phyloP scores from a whole-genome alignment of 2,888 invertebrate genomes.

The Mantis religiosa region DNA sequence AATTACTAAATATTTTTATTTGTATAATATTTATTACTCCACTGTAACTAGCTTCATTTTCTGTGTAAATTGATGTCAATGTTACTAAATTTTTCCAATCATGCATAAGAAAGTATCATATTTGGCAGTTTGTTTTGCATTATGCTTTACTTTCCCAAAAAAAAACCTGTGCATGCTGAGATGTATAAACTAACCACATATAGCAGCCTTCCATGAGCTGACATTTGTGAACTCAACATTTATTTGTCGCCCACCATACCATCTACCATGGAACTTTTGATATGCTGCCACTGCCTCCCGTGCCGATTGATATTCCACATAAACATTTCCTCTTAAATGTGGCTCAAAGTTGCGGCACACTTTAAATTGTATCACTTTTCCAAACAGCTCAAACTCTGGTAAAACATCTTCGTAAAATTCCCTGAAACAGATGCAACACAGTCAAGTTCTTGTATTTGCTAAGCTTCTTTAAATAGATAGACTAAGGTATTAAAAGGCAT shows the following conservation, averaged over 20 bases:
- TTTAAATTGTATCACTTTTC: constrained; percentile 42
- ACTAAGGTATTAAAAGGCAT: too few species aligned
- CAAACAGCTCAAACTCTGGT: constrained; percentile 65
- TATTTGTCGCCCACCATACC: constrained; percentile 81
- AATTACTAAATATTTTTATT: too few species aligned
- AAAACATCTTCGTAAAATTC: constrained; percentile 84
- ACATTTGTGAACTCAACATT: constrained; percentile 76
- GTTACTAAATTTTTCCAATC: too few species aligned
- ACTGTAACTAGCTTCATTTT: too few species aligned
- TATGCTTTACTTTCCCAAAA: not conserved
- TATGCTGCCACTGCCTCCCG: constrained; percentile 70
- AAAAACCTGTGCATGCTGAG: constrained; percentile 1
- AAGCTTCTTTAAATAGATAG: too few species aligned
- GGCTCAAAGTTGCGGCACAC: constrained; percentile 75
- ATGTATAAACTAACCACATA: constrained; percentile 67
- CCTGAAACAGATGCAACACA: constrained; percentile 37
- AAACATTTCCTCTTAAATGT: constrained; percentile 87
- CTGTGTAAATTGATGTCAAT: too few species aligned
- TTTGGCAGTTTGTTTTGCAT: too few species aligned
- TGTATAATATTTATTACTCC: too few species aligned
- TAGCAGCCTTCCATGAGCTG: constrained; percentile 76
- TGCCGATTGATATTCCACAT: constrained; percentile 68
- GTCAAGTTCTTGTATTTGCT: too few species aligned
- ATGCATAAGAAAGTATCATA: too few species aligned
- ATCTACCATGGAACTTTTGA: constrained; percentile 73